A percentile compares a stretch with the other conserved stretches of the same genome.
Evolutionary conservation across 2,888 invertebrate species (phyloP).

Genomic region (Hyalella azteca): DNA sequence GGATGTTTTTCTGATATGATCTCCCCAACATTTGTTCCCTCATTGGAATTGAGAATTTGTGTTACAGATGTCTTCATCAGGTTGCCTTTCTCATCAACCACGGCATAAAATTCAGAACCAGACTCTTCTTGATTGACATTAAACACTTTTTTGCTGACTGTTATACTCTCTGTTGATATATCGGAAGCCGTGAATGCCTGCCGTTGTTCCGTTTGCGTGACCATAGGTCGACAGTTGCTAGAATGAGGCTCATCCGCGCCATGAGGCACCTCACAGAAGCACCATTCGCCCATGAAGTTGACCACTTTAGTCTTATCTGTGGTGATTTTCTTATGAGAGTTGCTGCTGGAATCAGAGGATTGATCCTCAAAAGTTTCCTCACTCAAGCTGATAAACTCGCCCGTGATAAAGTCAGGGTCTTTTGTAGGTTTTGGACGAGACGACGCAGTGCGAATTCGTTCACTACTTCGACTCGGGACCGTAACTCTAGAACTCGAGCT

Average conservation of each 20-base stretch:
- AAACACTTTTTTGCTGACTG: slow-evolving; percentile 3
- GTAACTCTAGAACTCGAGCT: no score
- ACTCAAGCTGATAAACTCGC: background rate
- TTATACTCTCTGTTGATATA: background rate
- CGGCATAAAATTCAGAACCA: background rate
- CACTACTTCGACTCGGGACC: slow-evolving; percentile 40
- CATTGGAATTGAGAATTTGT: background rate
- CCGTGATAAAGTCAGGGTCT: slow-evolving; percentile 54
- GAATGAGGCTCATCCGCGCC: slow-evolving; percentile 55
- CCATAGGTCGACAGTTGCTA: background rate
- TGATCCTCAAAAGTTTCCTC: background rate
- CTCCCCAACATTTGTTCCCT: background rate
- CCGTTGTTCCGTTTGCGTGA: background rate
- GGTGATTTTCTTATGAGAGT: no score
- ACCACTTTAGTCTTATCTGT: background rate
- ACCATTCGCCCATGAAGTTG: slow-evolving; percentile 41
- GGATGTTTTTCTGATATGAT: background rate
- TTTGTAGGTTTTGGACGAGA: slow-evolving; percentile 46
- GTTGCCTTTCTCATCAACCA: slow-evolving; percentile 26
- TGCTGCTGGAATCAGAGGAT: background rate
- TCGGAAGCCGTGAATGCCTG: background rate
- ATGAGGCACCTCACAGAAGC: slow-evolving; percentile 58
- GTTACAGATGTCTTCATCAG: background rate
- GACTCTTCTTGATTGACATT: background rate
- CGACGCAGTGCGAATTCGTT: slow-evolving; percentile 50